These are phyloP conservation scores for Peromyscus leucopus DNA, from an alignment of 2,113 vertebrate species.

Conservation along the genomic window DNA sequence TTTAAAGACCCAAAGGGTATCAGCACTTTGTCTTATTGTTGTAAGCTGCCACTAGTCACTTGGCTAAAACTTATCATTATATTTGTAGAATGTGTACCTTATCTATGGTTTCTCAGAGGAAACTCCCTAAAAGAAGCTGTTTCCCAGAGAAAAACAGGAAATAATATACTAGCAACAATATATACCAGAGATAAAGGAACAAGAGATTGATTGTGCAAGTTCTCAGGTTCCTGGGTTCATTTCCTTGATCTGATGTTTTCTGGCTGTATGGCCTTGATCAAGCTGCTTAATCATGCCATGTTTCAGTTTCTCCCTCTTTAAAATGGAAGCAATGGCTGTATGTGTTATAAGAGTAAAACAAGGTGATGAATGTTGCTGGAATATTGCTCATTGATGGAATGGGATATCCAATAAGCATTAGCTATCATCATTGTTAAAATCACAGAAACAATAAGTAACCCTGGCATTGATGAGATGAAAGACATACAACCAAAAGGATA, in stretches of 20 bases:
- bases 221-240: conserved; percentile 28
- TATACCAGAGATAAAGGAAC: neutral
- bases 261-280: conserved; percentile 4
- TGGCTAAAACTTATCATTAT: conserved; percentile 58
- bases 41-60: conserved; percentile 43
- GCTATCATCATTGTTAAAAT: conserved; percentile 48
- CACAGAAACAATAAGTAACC: conserved; percentile 11
- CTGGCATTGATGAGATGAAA: neutral
- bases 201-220: neutral
- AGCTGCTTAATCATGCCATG: neutral
- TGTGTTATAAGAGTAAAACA: neutral
- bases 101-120: conserved; percentile 20
- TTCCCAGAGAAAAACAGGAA: neutral
- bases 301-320: conserved; percentile 21
- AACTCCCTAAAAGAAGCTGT: conserved; percentile 36
- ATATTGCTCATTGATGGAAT: neutral
- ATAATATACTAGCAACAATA: neutral
- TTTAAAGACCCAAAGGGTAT: conserved; percentile 39
- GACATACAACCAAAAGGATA: neutral
- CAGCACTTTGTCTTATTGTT: conserved; percentile 1
- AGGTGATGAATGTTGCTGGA: neutral
- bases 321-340: neutral
- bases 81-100: conserved; percentile 20
- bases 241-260: conserved; percentile 33
- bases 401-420: neutral